Conservation (phyloP, 2,888 invertebrate species). For the Melolontha melolontha region DNA sequence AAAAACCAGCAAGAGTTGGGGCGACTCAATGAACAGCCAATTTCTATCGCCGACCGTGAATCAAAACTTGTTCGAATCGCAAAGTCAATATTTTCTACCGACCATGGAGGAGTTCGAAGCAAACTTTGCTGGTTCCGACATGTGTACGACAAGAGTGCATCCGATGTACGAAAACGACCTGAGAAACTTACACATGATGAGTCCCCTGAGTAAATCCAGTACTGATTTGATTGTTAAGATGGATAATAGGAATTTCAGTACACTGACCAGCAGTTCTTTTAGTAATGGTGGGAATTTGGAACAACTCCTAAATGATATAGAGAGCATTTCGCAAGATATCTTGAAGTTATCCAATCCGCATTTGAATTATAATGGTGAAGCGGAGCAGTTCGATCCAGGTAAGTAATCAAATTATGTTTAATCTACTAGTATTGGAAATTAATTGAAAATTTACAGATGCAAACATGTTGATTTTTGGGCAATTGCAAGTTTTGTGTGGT, state of each 20-base stretch:
- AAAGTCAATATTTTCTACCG: slow-evolving; percentile 39
- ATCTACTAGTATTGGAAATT: too few relatives aligned
- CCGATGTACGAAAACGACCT: slow-evolving; percentile 35
- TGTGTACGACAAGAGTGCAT: slow-evolving; percentile 15
- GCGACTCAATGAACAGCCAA: slow-evolving; percentile 57
- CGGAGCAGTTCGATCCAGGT: slow-evolving; percentile 18
- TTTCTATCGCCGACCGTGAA: slow-evolving; percentile 44
- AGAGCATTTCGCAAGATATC: slow-evolving; percentile 68
- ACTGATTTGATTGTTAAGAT: slow-evolving; percentile 63
- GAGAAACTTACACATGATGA: slow-evolving; percentile 32
- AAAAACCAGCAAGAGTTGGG: slow-evolving; percentile 58
- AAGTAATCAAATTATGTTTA: slow-evolving; percentile 1
- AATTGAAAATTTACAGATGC: too few relatives aligned
- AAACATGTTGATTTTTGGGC: too few relatives aligned
- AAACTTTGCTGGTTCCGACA: slow-evolving; percentile 38
- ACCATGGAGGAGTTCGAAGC: slow-evolving; percentile 46
- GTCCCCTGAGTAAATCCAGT: slow-evolving; percentile 56
- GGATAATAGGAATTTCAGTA: slow-evolving; percentile 59
- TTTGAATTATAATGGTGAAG: slow-evolving; percentile 39
- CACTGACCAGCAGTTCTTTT: slow-evolving; percentile 58
- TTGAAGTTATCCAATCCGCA: slow-evolving; percentile 53
- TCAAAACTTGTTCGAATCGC: slow-evolving; percentile 32
- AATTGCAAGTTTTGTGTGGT: too few relatives aligned
- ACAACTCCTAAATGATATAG: slow-evolving; percentile 76
- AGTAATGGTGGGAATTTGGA: slow-evolving; percentile 73